Evolutionary conservation across 2,797 vertebrate genomes (phyloP), one percentile per base, ranked within the genome.

Genomic region (Distichodus sexfasciatus): DNA sequence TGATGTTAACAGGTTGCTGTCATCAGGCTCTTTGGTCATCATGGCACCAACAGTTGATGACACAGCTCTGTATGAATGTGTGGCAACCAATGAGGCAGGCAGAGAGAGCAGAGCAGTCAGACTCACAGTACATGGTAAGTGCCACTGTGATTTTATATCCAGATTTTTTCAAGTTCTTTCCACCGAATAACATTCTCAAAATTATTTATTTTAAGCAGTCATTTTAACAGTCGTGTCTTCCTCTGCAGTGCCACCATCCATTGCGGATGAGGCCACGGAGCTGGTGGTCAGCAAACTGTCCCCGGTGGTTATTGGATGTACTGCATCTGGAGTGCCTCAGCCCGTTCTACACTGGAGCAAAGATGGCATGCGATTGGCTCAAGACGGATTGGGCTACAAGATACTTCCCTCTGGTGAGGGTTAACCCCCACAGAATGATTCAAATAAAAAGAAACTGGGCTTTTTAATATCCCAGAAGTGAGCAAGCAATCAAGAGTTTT

Each of bases 41-140:
- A 92, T 98, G 69, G 96, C 96, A 35, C 95, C 97, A 50, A 92
- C 92, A 29, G 91, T 99, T 80, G 95, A 96, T 61, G 96, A 99
- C 83, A 92, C 93, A 15, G 96, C 91, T 0, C 62, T 91, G 64
- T 99, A 98, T 48, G 88, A 92, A 79, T 99, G 97, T 86, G 82
- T 84, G 11, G 94, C 90, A 44, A 91, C 90, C 58, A 99, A 94
- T 43, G 94, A 93, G 17, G 97, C 94, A 0, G 97, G 97, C 38
- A 81, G 93, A 79, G 93, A 95, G 69, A 87, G 84, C 82, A 91
- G 91, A 82, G 68, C 81, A n/a, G 74, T 98, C 67, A 80, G 84
- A 57, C 93, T 99, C 76, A 92, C 85, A 19, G 94, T 99, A 41
- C 93, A 97, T 71, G 97, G 97, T 99, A 87, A 80, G 84, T 41